Conservation (phyloP, 2,113 vertebrate genomes). For the Tetraodon nigroviridis region DNA sequence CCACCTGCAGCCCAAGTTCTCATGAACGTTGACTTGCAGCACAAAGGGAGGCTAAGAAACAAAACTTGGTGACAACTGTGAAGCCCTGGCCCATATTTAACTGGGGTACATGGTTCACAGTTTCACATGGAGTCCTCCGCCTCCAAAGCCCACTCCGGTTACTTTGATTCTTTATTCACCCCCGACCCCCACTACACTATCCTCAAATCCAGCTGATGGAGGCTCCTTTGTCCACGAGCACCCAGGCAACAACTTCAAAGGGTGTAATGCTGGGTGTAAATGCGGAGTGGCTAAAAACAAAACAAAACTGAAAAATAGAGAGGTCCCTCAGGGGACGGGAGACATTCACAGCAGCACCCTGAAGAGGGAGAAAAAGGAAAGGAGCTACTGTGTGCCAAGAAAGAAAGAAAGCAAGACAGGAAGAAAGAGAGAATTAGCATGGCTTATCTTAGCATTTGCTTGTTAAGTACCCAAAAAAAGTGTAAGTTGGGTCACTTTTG, state of each 20-base stretch:
- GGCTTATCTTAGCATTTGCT: slow-evolving; percentile 4
- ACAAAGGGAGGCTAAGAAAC: slow-evolving; percentile 32
- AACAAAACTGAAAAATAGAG: slow-evolving; percentile 67
- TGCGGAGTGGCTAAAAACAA: slow-evolving; percentile 63
- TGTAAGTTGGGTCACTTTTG: slow-evolving; percentile 43
- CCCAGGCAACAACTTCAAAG: slow-evolving; percentile 93
- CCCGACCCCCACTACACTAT: slow-evolving; percentile 52
- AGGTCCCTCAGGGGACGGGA: slow-evolving; percentile 76
- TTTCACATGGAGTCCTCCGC: slow-evolving; percentile 63
- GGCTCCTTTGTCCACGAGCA: slow-evolving; percentile 77
- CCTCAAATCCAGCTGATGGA: slow-evolving; percentile 78
- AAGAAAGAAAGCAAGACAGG: slow-evolving; percentile 8
- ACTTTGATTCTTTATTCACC: slow-evolving; percentile 75
- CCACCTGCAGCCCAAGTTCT: too few relatives aligned
- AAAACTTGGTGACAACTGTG: slow-evolving; percentile 53
- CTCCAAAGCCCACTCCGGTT: slow-evolving; percentile 59
- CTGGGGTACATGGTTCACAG: slow-evolving; percentile 65
- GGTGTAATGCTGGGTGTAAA: slow-evolving; percentile 66
- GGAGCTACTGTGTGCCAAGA: slow-evolving; percentile 22
- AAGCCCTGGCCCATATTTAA: slow-evolving; percentile 58
- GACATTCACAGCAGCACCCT: slow-evolving; percentile 76
- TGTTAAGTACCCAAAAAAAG: slow-evolving; percentile 50
- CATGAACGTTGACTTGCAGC: slow-evolving; percentile 39
- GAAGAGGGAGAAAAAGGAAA: slow-evolving; percentile 26
- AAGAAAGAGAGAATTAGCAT: slow-evolving; percentile 6